These are phyloP conservation scores for Aphelinus atriplicis DNA, from an alignment of 1,140 invertebrate genomes.

Conservation along the genomic window DNA sequence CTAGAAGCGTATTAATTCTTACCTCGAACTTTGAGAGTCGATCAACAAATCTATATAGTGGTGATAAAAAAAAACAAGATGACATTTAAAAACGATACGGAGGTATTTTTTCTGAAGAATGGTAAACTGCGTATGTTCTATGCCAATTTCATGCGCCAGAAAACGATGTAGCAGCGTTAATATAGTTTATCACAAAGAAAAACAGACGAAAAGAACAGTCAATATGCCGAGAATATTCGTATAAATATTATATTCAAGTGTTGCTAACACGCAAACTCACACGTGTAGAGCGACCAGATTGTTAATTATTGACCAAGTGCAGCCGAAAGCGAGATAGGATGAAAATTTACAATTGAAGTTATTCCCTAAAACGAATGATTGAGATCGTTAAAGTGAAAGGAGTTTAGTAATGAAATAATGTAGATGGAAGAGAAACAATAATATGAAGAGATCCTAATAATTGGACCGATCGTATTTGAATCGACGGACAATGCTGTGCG, in stretches of 20 bases:
- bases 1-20: slow-evolving; percentile 3
- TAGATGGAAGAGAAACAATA: slow-evolving; percentile 11
- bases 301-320: slow-evolving; percentile 21
- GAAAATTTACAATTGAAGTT: too few species aligned
- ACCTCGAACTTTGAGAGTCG: too few species aligned
- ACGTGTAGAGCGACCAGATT: slow-evolving; percentile 26
- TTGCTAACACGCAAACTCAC: slow-evolving; percentile 4
- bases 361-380: too few species aligned
- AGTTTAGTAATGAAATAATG: slow-evolving; percentile 17
- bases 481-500: slow-evolving; percentile 31
- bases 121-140: slow-evolving; percentile 11
- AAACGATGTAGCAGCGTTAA: slow-evolving; percentile 19
- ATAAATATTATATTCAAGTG: slow-evolving; percentile 34
- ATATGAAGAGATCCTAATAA: slow-evolving; percentile 16
- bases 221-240: slow-evolving; percentile 30
- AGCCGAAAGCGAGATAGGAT: neutral
- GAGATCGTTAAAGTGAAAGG: too few species aligned
- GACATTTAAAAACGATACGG: neutral
- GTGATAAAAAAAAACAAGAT: neutral
- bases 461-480: slow-evolving; percentile 21
- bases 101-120: neutral
- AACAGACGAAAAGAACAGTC: slow-evolving; percentile 34
- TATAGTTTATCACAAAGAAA: slow-evolving; percentile 18
- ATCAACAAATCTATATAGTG: too few species aligned
- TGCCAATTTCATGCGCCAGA: slow-evolving; percentile 32